Base-by-base conservation (phyloP, 2,888 invertebrate species). In the Ectobius pallidus region DNA sequence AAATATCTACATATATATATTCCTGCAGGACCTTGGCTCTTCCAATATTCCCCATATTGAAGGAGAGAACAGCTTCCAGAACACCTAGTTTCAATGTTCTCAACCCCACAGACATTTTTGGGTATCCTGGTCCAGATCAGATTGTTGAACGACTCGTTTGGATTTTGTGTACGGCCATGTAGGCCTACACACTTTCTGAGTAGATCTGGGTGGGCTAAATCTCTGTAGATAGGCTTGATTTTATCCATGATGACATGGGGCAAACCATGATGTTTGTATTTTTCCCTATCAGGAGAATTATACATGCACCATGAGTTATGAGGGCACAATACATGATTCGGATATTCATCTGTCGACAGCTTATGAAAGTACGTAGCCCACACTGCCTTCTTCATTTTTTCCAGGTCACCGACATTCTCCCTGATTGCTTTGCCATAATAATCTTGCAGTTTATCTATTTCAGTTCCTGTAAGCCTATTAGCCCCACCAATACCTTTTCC, bases 201-300 rank as follows among this genome's bases (percentile, higher is more conserved):
- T 75, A 34, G 27, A n/a, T n/a, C n/a, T n/a, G n/a, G n/a, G n/a
- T n/a, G n/a, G n/a, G n/a, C n/a, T n/a, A n/a, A n/a, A n/a, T 65
- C 69, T 27, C 63, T 27, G 32, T 69, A 75, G 16, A 76, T 61
- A 25, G 65, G 69, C 70, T 72, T 75, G 32, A 75, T 74, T 9
- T 25, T 39, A 25, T 72, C 32, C 72, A 76, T 46, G 16, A 73
- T 65, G 44, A 68, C 65, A 44, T 20, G 16, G 9, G 70, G 63
- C 11, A 72, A 69, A 44, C 70, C 44, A 18, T 67, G 70, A 16
- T 75, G 70, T 20, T 42, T 52, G 46, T 49, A 74, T 18, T 62
- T n/a, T n/a, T n/a, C 30, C n/a, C 44, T 22, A 27, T 18, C n/a
- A 22, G 63, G 62, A 61, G 25, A 16, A 65, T 63, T 46, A 34